Base-by-base conservation (phyloP, 2,113 vertebrate genomes). In the Campylomormyrus numenius region DNA sequence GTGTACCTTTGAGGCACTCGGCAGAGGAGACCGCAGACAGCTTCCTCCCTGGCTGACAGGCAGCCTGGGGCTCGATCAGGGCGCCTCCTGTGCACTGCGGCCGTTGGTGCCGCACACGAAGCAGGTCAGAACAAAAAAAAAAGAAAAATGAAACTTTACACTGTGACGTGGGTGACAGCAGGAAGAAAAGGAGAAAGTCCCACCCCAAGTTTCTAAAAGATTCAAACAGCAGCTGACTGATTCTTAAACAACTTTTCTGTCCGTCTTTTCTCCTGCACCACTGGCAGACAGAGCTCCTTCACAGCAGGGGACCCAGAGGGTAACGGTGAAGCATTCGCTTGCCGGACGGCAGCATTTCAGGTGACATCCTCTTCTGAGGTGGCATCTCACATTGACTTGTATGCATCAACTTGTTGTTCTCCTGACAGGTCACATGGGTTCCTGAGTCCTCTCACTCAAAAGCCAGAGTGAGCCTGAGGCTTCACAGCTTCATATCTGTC, bases 11-110 rank as follows among this genome's bases (percentile, higher is more conserved):
- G n/a, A 80, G 62, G 19, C 49, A 35, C 88, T 56, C 70, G 8
- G 74, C 88, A 84, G 42, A 15, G 49, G 15, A 80, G 88, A 89
- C 88, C 88, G 88, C 88, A 89, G 88, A 77, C 88, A 89, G 50
- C 50, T 89, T 89, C 88, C 88, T 89, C 88, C 48, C 74, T 83
- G 49, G 49, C 31, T 53, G 27, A 52, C 50, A 86, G 84, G 21
- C 84, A n/a, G 45, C 48, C 24, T 3, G 6, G 74, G 46, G 46
- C 84, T 46, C n/a, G 24, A 50, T 86, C 50, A 50, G 45, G 17
- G 48, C 24, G 5, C 46, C 45, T 45, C 84, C 84, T 50, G 84
- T 27, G 0, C n/a, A 3, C n/a, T 48, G 24, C 48, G 84, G 84
- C 21, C 45, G 24, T 21, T 46, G 48, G 45, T 8, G 10, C 10